Evolutionary conservation across 2,113 vertebrate species (phyloP).

Genomic region (Dissostichus mawsoni): DNA sequence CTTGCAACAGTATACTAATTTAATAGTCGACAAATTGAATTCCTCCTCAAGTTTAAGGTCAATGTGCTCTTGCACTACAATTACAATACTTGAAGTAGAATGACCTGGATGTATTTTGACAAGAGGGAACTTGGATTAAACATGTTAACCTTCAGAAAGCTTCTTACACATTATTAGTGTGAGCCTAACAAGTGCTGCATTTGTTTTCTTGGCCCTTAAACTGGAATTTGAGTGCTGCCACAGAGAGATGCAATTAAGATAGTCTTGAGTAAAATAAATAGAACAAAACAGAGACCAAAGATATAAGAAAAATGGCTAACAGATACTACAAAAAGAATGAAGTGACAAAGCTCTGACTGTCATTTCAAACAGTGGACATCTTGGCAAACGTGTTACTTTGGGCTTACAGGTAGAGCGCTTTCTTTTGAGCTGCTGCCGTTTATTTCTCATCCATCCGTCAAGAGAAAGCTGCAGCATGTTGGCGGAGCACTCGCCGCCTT

Average conservation of each 20-base stretch:
- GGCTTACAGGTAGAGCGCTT: conserved; percentile 66
- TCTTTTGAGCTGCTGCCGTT: conserved; percentile 72
- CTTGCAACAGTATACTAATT: conserved; percentile 34
- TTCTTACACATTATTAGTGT: conserved; percentile 15
- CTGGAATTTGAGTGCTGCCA: conserved; percentile 25
- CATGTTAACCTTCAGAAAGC: conserved; percentile 8
- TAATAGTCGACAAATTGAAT: conserved; percentile 28
- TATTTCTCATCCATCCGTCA: conserved; percentile 80
- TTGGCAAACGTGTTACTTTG: conserved; percentile 67
- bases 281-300: conserved; percentile 32
- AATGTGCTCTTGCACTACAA: conserved; percentile 11
- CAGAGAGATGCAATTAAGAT: neutral
- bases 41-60: conserved; percentile 7
- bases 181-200: conserved; percentile 1
- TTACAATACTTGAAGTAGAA: neutral
- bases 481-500: conserved; percentile 69
- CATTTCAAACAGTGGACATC: conserved; percentile 67
- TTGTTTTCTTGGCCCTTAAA: conserved; percentile 8
- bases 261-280: neutral
- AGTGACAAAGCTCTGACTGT: conserved; percentile 57
- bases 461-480: conserved; percentile 70
- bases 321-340: conserved; percentile 50
- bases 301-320: conserved; percentile 46
- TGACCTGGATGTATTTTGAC: neutral
- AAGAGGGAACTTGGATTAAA: conserved; percentile 4